Evolutionary conservation across 2,888 invertebrate species (phyloP), one percentile per base, ranked within the genome.

Genomic region (Cordylochernes scorpioides): DNA sequence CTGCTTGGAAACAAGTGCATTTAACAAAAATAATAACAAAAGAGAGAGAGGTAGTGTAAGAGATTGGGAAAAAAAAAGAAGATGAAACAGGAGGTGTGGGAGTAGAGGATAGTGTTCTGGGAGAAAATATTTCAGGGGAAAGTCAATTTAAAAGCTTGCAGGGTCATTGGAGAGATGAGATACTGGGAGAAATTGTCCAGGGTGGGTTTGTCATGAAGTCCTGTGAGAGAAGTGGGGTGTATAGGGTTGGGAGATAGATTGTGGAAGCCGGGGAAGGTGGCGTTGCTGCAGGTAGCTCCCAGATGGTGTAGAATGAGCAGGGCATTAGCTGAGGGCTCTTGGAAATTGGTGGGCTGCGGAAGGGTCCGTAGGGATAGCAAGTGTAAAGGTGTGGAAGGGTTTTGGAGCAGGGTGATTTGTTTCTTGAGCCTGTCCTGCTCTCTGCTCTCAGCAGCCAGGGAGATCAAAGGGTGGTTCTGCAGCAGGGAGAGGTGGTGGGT

Each of bases 391-490:
- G 73, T 68, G 1, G 82, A 71, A 33, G 72, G 40, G 9, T 46
- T 40, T 25, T 44, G 34, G 15, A 38, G 42, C 12, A 50, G 31
- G 14, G 50, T 41, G 5, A 37, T 31, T n/a, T 43, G 32, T 5
- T 29, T 14, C 8, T 22, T 27, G 9, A 26, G 14, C 5, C 33
- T 21, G 3, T 31, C 17, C 17, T 32, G 25, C 14, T 32, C 29
- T 2, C 29, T 15, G 15, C 19, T 16, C 31, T 75, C 75, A 16
- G 75, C 55, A 15, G 75, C 61, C 47, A 71, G 77, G 3, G 71
- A 60, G 44, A 68, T 68, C 1, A 70, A 61, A 0, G 82, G 80
- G 49, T 80, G 80, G 41, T 73, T 72, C 14, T 80, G 55, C n/a
- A 64, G 55, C 45, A 72, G 68, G 32, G 73, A 71, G 32, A 78